A percentile compares a stretch with the other conserved stretches of the same genome.
These are phyloP conservation scores for Trichacis sp. DNA, from an alignment of 2,888 invertebrate genomes.

Conservation along the genomic window DNA sequence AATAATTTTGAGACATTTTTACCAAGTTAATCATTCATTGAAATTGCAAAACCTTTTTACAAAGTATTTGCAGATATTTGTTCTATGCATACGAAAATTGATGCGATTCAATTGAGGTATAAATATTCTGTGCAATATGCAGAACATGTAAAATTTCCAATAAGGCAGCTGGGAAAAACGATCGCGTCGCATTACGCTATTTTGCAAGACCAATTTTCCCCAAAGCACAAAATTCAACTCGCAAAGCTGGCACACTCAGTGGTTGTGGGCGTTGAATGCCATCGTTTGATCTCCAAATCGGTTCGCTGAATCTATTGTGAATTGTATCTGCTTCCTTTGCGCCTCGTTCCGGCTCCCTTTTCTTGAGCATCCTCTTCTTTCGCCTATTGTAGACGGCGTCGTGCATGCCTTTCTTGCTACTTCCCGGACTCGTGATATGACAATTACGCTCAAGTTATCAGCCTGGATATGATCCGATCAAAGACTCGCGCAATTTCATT, in stretches of 20 bases:
- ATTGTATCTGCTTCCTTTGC: slow-evolving; percentile 52
- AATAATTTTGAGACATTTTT: no score
- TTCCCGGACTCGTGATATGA: slow-evolving; percentile 55
- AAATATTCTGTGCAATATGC: no score
- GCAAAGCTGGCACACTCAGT: slow-evolving; percentile 37
- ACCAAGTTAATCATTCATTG: no score
- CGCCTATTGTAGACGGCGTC: slow-evolving; percentile 57
- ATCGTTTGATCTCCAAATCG: slow-evolving; percentile 67
- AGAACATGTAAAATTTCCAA: no score
- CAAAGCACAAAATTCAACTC: slow-evolving; percentile 23
- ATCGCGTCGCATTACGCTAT: no score
- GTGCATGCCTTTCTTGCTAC: slow-evolving; percentile 55
- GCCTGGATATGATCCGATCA: slow-evolving; percentile 43
- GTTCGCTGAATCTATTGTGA: slow-evolving; percentile 66
- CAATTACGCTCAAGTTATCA: slow-evolving; percentile 59
- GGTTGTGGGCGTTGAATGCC: slow-evolving; percentile 57
- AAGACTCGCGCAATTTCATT: slow-evolving; percentile 37
- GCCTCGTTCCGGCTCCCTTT: slow-evolving; percentile 43
- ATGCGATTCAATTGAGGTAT: no score
- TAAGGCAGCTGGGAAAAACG: no score
- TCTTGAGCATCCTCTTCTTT: slow-evolving; percentile 51
- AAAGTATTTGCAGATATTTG: no score
- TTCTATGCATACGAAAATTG: no score
- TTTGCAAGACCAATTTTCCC: no score
- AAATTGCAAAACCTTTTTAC: no score